phyloP scores from a whole-genome alignment of 2,888 invertebrate species.

The Lamellibrachia satsuma region DNA sequence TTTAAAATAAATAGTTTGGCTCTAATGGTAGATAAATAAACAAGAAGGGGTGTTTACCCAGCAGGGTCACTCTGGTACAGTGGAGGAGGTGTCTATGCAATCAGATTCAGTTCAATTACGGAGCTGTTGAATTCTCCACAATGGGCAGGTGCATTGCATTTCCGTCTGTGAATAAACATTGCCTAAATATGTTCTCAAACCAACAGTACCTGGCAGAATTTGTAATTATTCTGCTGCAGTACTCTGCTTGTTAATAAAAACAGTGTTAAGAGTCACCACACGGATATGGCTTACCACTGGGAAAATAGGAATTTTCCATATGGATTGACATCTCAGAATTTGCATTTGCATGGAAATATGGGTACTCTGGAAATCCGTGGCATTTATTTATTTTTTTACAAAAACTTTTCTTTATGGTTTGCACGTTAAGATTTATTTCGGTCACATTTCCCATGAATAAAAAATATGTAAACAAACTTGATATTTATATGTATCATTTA shows the following conservation, averaged over 20 bases:
- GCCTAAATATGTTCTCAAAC: constrained; percentile 17
- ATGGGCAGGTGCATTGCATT: background rate
- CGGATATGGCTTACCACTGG: background rate
- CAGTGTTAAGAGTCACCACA: background rate
- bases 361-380: too few relatives aligned
- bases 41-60: background rate
- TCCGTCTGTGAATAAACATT: background rate
- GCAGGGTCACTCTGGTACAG: background rate
- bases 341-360: background rate
- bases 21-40: constrained; percentile 17
- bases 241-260: background rate
- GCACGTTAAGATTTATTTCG: background rate
- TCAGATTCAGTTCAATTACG: background rate
- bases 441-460: too few relatives aligned
- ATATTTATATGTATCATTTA: too few relatives aligned
- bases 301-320: background rate
- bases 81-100: background rate
- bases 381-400: background rate
- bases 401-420: background rate
- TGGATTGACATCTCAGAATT: background rate
- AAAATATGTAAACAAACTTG: too few relatives aligned
- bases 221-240: background rate
- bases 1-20: background rate
- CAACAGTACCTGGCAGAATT: background rate
- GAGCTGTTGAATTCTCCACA: background rate